A percentile compares a stretch with the other conserved stretches of the same genome.
These are phyloP conservation scores for Listrodromus nycthemerus DNA, from an alignment of 2,888 invertebrate species.

Conservation along the genomic window DNA sequence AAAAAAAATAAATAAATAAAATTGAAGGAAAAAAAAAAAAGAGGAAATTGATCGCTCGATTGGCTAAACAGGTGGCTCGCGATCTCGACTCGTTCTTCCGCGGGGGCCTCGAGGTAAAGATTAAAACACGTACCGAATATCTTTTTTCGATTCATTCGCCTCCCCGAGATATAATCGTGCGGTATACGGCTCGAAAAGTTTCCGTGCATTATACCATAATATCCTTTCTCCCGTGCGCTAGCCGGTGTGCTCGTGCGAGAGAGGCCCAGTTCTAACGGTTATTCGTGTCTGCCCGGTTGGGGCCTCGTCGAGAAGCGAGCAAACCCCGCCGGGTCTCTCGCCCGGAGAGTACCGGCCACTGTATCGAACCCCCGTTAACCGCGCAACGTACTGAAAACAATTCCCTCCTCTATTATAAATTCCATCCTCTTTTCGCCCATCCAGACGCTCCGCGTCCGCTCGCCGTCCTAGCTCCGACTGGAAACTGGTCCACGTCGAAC, in stretches of 20 bases:
- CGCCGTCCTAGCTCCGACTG: background rate
- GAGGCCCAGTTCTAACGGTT: conserved; percentile 59
- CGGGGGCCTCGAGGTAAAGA: background rate
- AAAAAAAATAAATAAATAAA: background rate
- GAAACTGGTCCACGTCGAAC: background rate
- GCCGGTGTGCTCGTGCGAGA: conserved; percentile 4
- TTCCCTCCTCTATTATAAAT: conserved; percentile 33
- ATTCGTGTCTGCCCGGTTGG: conserved; percentile 46
- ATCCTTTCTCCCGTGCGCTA: conserved; percentile 9
- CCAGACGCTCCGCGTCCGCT: background rate
- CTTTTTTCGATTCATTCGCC: conserved; percentile 1
- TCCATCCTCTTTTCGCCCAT: conserved; percentile 1
- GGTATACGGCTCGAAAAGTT: background rate
- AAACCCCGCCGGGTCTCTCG: conserved; percentile 60
- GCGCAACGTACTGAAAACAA: conserved; percentile 32
- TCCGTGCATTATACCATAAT: background rate
- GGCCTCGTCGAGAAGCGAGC: conserved; percentile 48
- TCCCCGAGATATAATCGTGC: conserved; percentile 2
- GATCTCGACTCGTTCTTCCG: background rate
- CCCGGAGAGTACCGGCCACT: conserved; percentile 37
- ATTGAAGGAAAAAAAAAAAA: background rate
- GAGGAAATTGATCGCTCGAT: background rate
- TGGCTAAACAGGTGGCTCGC: conserved; percentile 1
- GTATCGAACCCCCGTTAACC: conserved; percentile 58
- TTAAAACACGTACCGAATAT: conserved; percentile 2